Conservation (phyloP, 2,797 vertebrate species). For the Lutjanus campechanus region DNA sequence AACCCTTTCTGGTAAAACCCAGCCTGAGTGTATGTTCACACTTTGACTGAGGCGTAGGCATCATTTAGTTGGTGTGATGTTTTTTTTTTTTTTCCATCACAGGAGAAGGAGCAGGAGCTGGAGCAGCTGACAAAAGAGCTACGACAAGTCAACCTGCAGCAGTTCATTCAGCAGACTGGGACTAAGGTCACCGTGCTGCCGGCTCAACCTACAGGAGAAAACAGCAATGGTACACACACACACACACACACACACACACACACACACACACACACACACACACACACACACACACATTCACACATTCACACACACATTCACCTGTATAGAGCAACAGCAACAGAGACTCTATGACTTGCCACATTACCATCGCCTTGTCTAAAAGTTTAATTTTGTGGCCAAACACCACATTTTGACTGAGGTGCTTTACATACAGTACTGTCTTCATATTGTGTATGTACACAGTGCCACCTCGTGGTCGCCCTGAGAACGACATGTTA, state of each 20-base stretch:
- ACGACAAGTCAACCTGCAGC: constrained; percentile 96
- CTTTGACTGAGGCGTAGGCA: neutral
- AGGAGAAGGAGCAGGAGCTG: constrained; percentile 96
- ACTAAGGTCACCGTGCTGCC: constrained; percentile 96
- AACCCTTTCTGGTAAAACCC: too few species aligned
- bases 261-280: constrained; percentile 28
- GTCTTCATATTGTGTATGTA: constrained; percentile 29
- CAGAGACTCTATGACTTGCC: neutral
- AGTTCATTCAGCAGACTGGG: constrained; percentile 98
- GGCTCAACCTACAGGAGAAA: constrained; percentile 87
- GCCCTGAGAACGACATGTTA: constrained; percentile 9
- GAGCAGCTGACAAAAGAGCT: constrained; percentile 97
- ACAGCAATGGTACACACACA: constrained; percentile 64
- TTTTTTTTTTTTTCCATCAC: neutral
- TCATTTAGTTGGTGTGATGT: constrained; percentile 2
- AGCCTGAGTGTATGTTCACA: neutral
- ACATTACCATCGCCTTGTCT: neutral
- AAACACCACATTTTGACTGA: neutral
- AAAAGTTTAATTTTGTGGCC: constrained; percentile 24
- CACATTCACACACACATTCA: neutral
- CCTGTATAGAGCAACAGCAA: neutral
- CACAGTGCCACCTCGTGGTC: constrained; percentile 69
- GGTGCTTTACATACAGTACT: neutral
- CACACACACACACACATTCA: constrained; percentile 24
- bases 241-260: constrained; percentile 20